A percentile compares a stretch with the other conserved stretches of the same genome.
phyloP scores from a whole-genome alignment of 2,113 vertebrate species.

The human region DNA sequence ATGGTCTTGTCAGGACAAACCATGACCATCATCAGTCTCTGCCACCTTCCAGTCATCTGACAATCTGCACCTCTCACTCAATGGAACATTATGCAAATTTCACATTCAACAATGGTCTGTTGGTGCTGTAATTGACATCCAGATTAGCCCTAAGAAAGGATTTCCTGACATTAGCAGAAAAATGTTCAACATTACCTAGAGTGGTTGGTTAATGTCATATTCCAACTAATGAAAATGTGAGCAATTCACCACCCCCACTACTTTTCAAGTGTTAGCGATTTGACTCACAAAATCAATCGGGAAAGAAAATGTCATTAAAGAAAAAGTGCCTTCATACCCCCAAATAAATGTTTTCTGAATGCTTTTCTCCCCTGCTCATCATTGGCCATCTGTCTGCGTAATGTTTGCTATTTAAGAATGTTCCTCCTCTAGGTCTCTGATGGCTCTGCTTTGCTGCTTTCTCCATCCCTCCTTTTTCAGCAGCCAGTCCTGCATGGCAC shows the following conservation, averaged over 20 bases:
- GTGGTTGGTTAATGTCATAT: slow-evolving; percentile 48
- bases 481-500: background rate
- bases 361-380: background rate
- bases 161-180: slow-evolving; percentile 56
- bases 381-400: slow-evolving; percentile 31
- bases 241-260: background rate
- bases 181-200: slow-evolving; percentile 35
- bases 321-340: slow-evolving; percentile 11
- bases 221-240: slow-evolving; percentile 54
- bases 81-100: slow-evolving; percentile 39
- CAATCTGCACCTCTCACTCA: slow-evolving; percentile 24
- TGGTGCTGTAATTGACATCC: slow-evolving; percentile 44
- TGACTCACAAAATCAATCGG: slow-evolving; percentile 55
- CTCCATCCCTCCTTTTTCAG: background rate
- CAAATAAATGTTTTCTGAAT: slow-evolving; percentile 45
- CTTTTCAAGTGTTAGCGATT: slow-evolving; percentile 33
- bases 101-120: slow-evolving; percentile 15
- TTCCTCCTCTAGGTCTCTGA: slow-evolving; percentile 6
- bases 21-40: slow-evolving; percentile 11
- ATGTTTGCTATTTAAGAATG: slow-evolving; percentile 20
- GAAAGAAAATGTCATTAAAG: slow-evolving; percentile 43
- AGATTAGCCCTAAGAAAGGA: slow-evolving; percentile 55
- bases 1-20: slow-evolving; percentile 23
- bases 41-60: slow-evolving; percentile 7
- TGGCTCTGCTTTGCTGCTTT: background rate